A percentile compares a stretch with the other conserved stretches of the same genome.
phyloP scores from a whole-genome alignment of 2,113 vertebrate species.

The Thalassarche chlororhynchos region DNA sequence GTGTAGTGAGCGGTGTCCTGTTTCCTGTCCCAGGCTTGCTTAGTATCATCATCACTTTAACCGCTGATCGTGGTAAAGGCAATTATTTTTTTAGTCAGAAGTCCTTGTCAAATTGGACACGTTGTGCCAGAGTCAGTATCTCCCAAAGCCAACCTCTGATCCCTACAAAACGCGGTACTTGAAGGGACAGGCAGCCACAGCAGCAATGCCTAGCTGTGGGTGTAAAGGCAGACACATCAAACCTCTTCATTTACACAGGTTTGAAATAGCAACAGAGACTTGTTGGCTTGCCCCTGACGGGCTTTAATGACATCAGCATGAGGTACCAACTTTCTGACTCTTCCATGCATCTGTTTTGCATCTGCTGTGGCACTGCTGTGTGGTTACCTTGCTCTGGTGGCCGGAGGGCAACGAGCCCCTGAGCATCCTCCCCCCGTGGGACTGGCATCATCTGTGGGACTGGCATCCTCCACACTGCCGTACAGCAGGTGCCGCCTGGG shows the following conservation, averaged over 20 bases:
- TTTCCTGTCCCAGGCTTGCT: not conserved
- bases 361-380: not conserved
- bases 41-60: not conserved
- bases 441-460: accelerated
- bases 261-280: not conserved
- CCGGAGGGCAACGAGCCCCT: not conserved
- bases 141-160: not conserved
- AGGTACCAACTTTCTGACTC: not conserved
- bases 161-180: not conserved
- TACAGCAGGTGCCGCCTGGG: not conserved
- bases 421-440: not conserved
- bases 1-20: accelerated
- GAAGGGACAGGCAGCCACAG: not conserved
- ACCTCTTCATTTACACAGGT: not conserved
- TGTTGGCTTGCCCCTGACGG: not conserved
- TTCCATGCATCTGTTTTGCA: not conserved
- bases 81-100: not conserved
- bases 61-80: not conserved
- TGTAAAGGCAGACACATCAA: not conserved
- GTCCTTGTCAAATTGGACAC: not conserved
- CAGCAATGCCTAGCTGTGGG: not conserved
- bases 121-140: not conserved
- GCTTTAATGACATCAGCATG: not conserved
- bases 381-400: not conserved
- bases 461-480: not conserved